These are phyloP conservation scores for Oreohelix idahoensis DNA, from an alignment of 1,140 invertebrate genomes.

Conservation along the genomic window DNA sequence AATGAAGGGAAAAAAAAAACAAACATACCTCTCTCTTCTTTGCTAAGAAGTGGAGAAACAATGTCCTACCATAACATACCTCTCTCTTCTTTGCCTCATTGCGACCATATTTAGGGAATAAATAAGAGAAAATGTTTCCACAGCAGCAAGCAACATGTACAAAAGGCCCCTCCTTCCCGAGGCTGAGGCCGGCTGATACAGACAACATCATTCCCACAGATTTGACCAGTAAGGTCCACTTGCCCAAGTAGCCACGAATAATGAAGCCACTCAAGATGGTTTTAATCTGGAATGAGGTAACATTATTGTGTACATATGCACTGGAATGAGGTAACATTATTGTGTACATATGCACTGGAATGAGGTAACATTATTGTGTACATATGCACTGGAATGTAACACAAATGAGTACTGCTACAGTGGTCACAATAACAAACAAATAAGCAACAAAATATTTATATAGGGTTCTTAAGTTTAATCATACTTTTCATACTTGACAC, in stretches of 20 bases:
- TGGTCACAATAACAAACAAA: too few species aligned
- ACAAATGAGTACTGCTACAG: too few species aligned
- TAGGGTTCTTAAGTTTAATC: too few species aligned
- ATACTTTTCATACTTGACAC: too few species aligned
- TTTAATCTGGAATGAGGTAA: conserved; percentile 83
- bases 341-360: too few species aligned
- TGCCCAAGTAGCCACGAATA: conserved; percentile 97
- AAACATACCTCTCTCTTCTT: too few species aligned
- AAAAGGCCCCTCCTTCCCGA: conserved; percentile 99
- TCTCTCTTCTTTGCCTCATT: conserved; percentile 99
- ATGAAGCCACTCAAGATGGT: conserved; percentile 99
- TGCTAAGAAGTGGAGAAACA: too few species aligned
- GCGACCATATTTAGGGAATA: conserved; percentile 98
- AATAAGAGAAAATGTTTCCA: conserved; percentile 97
- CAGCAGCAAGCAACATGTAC: conserved; percentile 93
- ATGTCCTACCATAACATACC: too few species aligned
- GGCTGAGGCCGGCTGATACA: conserved; percentile 93
- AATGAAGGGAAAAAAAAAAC: too few species aligned
- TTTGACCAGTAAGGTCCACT: conserved; percentile 99
- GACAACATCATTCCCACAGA: conserved; percentile 83
- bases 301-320: too few species aligned
- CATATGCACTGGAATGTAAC: conserved; percentile 69
- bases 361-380: background rate
- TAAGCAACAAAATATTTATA: too few species aligned
- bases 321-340: conserved; percentile 60